These are phyloP conservation scores for Scaptomyza montana DNA, from an alignment of 1,140 invertebrate species.

Conservation along the genomic window DNA sequence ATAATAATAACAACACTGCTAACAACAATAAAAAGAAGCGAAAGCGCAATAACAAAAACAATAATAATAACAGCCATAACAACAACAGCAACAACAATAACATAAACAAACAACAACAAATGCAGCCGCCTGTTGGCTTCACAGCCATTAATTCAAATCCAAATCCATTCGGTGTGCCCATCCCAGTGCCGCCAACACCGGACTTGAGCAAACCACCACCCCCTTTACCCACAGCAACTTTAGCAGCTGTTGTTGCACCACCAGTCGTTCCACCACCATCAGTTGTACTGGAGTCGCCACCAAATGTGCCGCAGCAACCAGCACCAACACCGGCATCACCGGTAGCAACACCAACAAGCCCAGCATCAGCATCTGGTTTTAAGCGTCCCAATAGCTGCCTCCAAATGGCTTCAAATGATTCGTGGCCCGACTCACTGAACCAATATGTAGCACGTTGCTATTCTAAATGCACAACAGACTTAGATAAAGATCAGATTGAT, in stretches of 20 bases:
- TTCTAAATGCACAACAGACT: constrained; percentile 92
- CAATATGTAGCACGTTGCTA: constrained; percentile 96
- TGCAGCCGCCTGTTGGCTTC: constrained; percentile 21
- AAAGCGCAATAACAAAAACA: constrained; percentile 88
- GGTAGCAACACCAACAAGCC: constrained; percentile 17
- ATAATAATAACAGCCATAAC: constrained; percentile 65
- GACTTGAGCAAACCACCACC: constrained; percentile 71
- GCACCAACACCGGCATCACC: constrained; percentile 4
- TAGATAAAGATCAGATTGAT: constrained; percentile 97
- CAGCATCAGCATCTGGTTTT: constrained; percentile 31
- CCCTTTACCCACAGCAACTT: constrained; percentile 51
- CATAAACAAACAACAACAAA: constrained; percentile 44
- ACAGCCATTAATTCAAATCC: background rate
- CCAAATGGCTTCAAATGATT: constrained; percentile 84
- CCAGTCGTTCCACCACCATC: constrained; percentile 1
- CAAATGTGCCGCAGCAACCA: constrained; percentile 5
- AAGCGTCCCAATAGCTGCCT: constrained; percentile 75
- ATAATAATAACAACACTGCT: constrained; percentile 53
- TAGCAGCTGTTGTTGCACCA: constrained; percentile 14
- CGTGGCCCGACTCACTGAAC: constrained; percentile 90
- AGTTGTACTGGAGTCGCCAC: background rate
- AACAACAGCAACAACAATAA: constrained; percentile 37
- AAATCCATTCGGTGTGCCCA: constrained; percentile 40
- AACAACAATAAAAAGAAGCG: constrained; percentile 88
- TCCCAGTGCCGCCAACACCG: constrained; percentile 57